Conservation (phyloP, 2,797 vertebrate genomes). For the Numenius phaeopus region DNA sequence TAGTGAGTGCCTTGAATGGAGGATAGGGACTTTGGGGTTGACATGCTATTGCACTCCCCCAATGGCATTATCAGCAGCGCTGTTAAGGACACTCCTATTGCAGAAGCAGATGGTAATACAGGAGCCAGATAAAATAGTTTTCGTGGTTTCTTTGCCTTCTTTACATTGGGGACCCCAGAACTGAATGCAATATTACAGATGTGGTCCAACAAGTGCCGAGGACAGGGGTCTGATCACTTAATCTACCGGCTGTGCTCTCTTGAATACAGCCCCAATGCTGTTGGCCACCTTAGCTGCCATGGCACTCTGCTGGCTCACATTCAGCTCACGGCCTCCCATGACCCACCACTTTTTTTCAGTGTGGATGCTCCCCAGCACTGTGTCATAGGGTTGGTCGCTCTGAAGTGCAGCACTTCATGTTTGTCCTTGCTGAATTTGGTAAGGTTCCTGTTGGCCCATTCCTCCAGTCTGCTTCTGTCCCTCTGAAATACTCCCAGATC, state of each 20-base stretch:
- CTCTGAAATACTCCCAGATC: background rate
- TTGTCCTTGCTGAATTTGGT: background rate
- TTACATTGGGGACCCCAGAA: background rate
- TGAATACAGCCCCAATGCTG: background rate
- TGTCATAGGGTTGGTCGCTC: background rate
- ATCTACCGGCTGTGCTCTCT: too few species aligned
- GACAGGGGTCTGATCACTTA: background rate
- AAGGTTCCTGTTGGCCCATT: background rate
- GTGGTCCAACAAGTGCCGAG: background rate
- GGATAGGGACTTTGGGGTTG: background rate
- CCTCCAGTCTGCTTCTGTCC: background rate
- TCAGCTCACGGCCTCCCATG: background rate
- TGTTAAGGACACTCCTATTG: background rate
- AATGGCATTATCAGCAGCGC: fast-evolving
- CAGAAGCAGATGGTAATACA: background rate
- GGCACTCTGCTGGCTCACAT: fast-evolving
- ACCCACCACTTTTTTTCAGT: too few species aligned
- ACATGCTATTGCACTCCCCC: background rate
- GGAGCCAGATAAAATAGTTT: background rate
- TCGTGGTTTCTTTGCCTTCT: background rate
- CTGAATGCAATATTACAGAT: too few species aligned
- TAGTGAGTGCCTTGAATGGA: background rate
- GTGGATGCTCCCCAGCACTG: background rate
- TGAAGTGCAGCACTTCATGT: background rate
- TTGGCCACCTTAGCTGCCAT: fast-evolving